These are phyloP conservation scores for Pachyramphus minor DNA, from an alignment of 2,113 vertebrate species.

Conservation along the genomic window DNA sequence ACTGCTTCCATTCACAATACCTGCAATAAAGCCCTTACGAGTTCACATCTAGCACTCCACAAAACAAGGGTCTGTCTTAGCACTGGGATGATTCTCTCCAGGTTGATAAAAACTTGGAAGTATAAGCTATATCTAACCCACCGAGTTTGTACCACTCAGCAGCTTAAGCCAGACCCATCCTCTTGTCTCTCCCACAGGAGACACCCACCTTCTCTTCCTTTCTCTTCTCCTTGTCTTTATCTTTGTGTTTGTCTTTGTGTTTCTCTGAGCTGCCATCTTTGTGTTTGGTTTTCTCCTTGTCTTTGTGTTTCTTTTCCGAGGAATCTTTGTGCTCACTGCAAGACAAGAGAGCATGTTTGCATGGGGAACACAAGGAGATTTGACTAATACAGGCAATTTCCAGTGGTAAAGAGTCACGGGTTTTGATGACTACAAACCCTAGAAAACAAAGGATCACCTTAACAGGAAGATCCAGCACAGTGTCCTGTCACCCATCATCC, in stretches of 20 bases:
- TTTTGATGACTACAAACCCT: background rate
- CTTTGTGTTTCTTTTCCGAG: conserved; percentile 93
- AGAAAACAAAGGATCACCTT: background rate
- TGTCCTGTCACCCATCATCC: background rate
- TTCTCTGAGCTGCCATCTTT: conserved; percentile 88
- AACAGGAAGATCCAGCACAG: background rate
- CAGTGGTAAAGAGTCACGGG: background rate
- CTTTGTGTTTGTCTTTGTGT: conserved; percentile 86
- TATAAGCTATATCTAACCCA: background rate
- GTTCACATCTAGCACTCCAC: background rate
- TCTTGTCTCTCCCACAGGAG: background rate
- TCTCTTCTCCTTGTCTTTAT: conserved; percentile 90
- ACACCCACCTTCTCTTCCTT: conserved; percentile 88
- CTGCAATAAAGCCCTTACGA: background rate
- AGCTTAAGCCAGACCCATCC: background rate
- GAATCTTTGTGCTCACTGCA: conserved; percentile 92
- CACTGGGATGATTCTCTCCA: background rate
- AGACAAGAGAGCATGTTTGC: conserved; percentile 44
- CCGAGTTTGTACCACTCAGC: background rate
- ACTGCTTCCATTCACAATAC: background rate
- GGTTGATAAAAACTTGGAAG: background rate
- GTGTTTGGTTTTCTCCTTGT: conserved; percentile 89
- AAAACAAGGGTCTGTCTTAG: background rate
- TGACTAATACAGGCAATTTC: background rate
- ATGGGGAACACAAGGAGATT: background rate